Evolutionary conservation across 1,140 invertebrate genomes (phyloP).

Genomic region (Schmidtea mediterranea): DNA sequence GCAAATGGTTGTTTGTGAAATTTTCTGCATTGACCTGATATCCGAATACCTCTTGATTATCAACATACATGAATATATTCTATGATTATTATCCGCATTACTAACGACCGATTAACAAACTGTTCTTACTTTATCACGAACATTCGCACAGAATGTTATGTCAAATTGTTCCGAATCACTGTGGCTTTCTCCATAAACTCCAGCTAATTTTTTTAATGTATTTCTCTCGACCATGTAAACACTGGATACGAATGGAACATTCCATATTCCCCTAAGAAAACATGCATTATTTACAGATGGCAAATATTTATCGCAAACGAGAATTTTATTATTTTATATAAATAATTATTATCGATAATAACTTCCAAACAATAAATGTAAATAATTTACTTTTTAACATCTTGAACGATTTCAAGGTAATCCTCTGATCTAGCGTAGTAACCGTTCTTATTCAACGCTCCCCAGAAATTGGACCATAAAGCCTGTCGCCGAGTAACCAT

Average conservation of each 20-base stretch:
- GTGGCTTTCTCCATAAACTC: too few species aligned
- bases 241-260: slow-evolving; percentile 64
- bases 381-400: slow-evolving; percentile 34
- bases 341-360: too few species aligned
- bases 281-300: too few species aligned
- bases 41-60: slow-evolving; percentile 54
- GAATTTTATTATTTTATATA: too few species aligned
- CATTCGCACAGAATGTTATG: too few species aligned
- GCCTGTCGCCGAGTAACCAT: slow-evolving; percentile 46
- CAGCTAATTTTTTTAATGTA: neutral
- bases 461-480: slow-evolving; percentile 98
- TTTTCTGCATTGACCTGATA: slow-evolving; percentile 59
- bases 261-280: slow-evolving; percentile 64
- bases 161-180: too few species aligned
- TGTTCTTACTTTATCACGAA: too few species aligned
- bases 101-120: too few species aligned
- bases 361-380: too few species aligned
- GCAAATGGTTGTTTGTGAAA: slow-evolving; percentile 40
- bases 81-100: neutral
- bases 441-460: slow-evolving; percentile 41
- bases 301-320: too few species aligned
- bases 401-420: slow-evolving; percentile 77
- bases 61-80: slow-evolving; percentile 61
- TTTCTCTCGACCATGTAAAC: neutral
- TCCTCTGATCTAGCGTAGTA: slow-evolving; percentile 75